A percentile compares a stretch with the other conserved stretches of the same genome.
phyloP scores from a whole-genome alignment of 2,113 vertebrate genomes.

The Promerops cafer region DNA sequence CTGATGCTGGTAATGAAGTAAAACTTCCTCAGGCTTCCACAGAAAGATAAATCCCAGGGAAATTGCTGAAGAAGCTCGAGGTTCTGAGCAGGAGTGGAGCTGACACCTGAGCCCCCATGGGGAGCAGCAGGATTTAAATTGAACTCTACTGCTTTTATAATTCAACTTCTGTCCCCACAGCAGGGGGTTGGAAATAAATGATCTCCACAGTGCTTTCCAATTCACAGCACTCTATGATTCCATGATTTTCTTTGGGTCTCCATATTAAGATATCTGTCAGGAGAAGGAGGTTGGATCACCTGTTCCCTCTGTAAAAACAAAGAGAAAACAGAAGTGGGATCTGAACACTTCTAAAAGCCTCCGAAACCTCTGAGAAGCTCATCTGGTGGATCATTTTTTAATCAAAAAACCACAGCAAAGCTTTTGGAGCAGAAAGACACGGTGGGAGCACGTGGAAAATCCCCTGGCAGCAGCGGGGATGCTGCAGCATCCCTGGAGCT shows the following conservation, averaged over 20 bases:
- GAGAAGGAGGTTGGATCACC: neutral
- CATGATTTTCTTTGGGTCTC: neutral
- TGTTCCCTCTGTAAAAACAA: neutral
- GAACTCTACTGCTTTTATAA: neutral
- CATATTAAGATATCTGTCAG: neutral
- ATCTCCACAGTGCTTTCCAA: neutral
- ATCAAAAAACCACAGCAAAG: neutral
- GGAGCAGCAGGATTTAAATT: neutral
- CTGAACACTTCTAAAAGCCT: neutral
- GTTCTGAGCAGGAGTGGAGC: neutral
- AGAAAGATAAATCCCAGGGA: neutral
- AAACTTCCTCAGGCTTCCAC: neutral
- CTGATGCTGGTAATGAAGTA: neutral
- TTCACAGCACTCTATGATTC: neutral
- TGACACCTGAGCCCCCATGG: rapidly evolving
- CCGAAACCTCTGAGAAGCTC: neutral
- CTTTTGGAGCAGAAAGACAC: neutral
- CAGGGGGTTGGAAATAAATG: neutral
- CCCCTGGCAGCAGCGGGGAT: neutral
- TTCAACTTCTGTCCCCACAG: neutral
- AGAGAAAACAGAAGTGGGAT: neutral
- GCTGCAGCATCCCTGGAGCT: neutral
- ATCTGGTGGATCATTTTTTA: neutral
- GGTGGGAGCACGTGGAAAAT: rapidly evolving
- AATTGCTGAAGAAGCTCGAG: rapidly evolving